phyloP scores from a whole-genome alignment of 2,113 vertebrate genomes.

The Nymphicus hollandicus region DNA sequence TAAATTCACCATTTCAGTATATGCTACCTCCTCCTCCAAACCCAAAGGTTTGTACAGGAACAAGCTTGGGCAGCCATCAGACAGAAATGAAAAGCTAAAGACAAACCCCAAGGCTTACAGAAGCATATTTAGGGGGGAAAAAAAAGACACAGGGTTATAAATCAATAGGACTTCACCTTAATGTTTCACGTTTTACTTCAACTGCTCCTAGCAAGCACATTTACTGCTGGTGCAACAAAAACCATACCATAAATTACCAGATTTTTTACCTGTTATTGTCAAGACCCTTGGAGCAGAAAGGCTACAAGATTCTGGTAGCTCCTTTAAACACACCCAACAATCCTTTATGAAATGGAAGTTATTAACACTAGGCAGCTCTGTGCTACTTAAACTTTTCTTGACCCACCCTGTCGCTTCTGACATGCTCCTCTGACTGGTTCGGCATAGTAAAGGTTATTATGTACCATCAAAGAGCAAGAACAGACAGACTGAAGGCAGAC shows the following conservation, averaged over 20 bases:
- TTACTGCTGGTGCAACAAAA: background rate
- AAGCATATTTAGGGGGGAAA: background rate
- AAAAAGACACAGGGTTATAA: background rate
- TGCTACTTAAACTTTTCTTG: background rate
- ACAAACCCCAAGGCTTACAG: background rate
- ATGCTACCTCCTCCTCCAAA: background rate
- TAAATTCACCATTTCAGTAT: background rate
- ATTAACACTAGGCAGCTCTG: background rate
- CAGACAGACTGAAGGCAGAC: background rate
- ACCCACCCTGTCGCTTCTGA: background rate
- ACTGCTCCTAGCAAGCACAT: background rate
- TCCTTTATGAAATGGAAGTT: background rate
- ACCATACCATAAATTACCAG: fast-evolving
- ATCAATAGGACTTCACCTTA: background rate
- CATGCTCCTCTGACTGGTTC: background rate
- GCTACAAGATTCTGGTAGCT: background rate
- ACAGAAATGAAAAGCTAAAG: background rate
- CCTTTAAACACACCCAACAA: background rate
- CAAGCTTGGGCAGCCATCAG: background rate
- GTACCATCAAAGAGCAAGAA: background rate
- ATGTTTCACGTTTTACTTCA: background rate
- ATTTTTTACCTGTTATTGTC: background rate
- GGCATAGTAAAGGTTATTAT: background rate
- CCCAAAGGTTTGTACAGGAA: background rate
- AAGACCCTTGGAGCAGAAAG: background rate